These are phyloP conservation scores for Tachuris rubrigastra DNA, from an alignment of 2,113 vertebrate species.

Conservation along the genomic window DNA sequence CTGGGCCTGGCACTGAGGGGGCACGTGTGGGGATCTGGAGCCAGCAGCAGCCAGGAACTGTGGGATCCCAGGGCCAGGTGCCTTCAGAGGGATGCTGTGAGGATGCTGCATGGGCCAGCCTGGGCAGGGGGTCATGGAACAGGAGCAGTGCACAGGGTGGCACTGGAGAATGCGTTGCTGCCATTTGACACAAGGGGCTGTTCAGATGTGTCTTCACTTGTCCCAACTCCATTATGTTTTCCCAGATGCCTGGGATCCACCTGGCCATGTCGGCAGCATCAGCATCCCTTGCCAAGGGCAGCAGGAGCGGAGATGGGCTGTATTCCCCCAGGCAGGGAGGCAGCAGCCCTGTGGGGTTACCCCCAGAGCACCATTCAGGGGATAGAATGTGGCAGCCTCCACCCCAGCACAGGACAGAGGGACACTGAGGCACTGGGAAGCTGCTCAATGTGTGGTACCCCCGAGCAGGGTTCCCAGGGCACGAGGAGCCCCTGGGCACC, in stretches of 20 bases:
- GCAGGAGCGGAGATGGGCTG: neutral
- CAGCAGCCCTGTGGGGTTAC: rapidly evolving
- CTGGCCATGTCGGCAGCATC: rapidly evolving
- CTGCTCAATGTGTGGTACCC: neutral
- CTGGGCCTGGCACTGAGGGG: neutral
- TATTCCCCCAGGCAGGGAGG: neutral
- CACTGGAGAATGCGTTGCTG: neutral
- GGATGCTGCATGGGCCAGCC: neutral
- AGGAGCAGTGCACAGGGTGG: neutral
- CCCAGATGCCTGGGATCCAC: neutral
- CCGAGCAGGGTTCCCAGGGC: rapidly evolving
- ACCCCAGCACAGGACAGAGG: neutral
- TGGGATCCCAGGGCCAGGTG: neutral
- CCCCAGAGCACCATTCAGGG: rapidly evolving
- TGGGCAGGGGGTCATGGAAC: neutral
- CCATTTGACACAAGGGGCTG: neutral
- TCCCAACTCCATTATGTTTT: neutral
- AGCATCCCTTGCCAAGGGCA: neutral
- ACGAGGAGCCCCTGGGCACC: neutral
- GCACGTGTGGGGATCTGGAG: rapidly evolving
- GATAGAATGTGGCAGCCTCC: rapidly evolving
- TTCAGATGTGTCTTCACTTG: neutral
- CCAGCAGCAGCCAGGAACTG: rapidly evolving
- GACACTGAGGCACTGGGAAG: rapidly evolving
- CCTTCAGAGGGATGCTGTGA: neutral